phyloP scores from a whole-genome alignment of 2,888 invertebrate genomes.

The Mesorhabditis belari region DNA sequence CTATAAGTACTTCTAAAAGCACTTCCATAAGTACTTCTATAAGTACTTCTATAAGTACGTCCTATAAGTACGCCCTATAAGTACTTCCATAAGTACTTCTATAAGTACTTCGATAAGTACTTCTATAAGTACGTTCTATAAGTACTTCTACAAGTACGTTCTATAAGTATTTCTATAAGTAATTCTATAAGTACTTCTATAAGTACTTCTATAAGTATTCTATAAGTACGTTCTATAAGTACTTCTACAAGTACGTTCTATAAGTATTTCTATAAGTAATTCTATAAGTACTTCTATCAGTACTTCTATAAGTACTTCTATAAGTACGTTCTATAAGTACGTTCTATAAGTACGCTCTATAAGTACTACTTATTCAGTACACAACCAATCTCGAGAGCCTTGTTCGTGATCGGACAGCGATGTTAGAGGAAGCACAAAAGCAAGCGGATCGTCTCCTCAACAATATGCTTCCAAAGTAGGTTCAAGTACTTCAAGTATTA shows the following conservation, averaged over 20 bases:
- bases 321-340: too few relatives aligned
- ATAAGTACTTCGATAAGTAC: background rate
- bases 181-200: background rate
- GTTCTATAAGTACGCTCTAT: too few relatives aligned
- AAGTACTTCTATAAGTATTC: background rate
- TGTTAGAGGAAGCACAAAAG: constrained; percentile 51
- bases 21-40: background rate
- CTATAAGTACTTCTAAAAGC: background rate
- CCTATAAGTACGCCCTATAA: background rate
- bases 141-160: background rate
- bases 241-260: background rate
- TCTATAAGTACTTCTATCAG: constrained; percentile 1
- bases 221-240: background rate
- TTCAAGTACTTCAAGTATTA: background rate
- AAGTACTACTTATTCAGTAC: too few relatives aligned
- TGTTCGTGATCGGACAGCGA: constrained; percentile 45
- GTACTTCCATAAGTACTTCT: background rate
- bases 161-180: too few relatives aligned
- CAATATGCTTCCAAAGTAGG: constrained; percentile 48
- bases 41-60: constrained; percentile 2
- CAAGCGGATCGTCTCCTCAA: constrained; percentile 50
- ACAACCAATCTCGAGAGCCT: constrained; percentile 48
- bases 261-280: constrained; percentile 3
- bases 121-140: background rate
- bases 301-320: too few relatives aligned